Evolutionary conservation across 2,797 vertebrate species (phyloP).

Genomic region (Pachyuromys duprasi): DNA sequence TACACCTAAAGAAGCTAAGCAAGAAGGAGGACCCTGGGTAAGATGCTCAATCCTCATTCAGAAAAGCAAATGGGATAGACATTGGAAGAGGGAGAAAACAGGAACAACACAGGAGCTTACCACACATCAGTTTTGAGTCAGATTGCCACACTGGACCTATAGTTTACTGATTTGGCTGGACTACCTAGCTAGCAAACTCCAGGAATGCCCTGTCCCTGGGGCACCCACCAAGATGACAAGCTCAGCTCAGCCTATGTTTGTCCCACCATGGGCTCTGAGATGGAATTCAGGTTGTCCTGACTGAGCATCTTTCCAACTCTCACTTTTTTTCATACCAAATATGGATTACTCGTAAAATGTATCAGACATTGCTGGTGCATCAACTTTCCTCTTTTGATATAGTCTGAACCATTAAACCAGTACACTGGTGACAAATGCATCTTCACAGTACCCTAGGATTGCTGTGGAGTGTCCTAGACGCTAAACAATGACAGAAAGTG

Average conservation of each 20-base stretch:
- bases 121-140: neutral
- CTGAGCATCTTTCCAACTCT: neutral
- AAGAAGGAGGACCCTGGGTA: too few relatives aligned
- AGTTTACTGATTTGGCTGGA: neutral
- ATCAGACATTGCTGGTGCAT: neutral
- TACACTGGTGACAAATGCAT: neutral
- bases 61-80: too few relatives aligned
- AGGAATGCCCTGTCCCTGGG: neutral
- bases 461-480: conserved; percentile 32
- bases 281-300: neutral
- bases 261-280: neutral
- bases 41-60: too few relatives aligned
- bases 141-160: neutral
- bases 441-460: conserved; percentile 20
- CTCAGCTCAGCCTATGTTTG: neutral
- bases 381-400: conserved; percentile 28
- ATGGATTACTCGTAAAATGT: neutral
- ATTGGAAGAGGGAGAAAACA: too few relatives aligned
- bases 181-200: neutral
- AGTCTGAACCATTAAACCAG: conserved; percentile 15
- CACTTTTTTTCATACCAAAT: neutral
- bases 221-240: neutral
- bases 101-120: too few relatives aligned
- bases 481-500: conserved; percentile 76
- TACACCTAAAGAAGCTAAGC: too few relatives aligned